Conservation (phyloP, 2,888 invertebrate genomes). For the Eristalis intricaria region DNA sequence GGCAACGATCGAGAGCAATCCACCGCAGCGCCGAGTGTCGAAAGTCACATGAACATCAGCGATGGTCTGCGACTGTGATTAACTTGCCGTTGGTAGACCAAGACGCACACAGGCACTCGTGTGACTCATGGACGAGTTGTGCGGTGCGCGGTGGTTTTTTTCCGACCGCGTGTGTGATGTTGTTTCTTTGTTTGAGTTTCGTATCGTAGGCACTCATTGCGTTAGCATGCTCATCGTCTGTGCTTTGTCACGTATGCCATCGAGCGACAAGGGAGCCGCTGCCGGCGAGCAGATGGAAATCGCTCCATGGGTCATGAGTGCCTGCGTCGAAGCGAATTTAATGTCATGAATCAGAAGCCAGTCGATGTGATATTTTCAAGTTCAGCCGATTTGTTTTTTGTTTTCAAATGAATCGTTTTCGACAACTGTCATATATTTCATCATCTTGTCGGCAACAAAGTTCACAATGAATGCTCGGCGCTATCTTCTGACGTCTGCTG, state of each 20-base stretch:
- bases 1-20: background rate
- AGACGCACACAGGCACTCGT: background rate
- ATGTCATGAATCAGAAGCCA: conserved; percentile 15
- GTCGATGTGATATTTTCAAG: conserved; percentile 13
- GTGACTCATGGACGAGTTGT: background rate
- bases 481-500: background rate
- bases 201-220: conserved; percentile 27
- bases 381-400: background rate
- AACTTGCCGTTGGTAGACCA: background rate
- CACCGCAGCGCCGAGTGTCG: background rate
- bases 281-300: background rate
- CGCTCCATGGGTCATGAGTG: conserved; percentile 9
- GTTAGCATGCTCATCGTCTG: background rate
- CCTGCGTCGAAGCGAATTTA: background rate
- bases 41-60: background rate
- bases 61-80: background rate
- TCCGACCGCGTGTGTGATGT: conserved; percentile 23
- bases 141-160: background rate
- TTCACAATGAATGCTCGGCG: background rate
- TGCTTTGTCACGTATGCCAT: conserved; percentile 40
- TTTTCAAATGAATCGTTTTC: background rate
- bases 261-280: background rate
- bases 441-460: background rate
- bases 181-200: conserved; percentile 51
- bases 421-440: background rate